A percentile compares a stretch with the other conserved stretches of the same genome.
Evolutionary conservation across 2,888 invertebrate genomes (phyloP).

Genomic region (Branchellion lobata): DNA sequence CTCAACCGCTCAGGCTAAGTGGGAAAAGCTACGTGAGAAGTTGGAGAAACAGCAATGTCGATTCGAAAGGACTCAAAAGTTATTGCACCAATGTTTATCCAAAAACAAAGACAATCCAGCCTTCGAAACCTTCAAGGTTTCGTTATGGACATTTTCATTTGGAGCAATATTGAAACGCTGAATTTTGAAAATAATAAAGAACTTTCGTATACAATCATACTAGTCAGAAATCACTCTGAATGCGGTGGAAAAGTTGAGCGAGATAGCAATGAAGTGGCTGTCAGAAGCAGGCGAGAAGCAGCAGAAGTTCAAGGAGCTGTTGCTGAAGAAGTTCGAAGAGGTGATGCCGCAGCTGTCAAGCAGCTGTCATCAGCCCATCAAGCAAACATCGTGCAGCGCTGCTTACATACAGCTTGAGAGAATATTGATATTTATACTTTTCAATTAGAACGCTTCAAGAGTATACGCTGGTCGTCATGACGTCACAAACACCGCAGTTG

Average conservation of each 20-base stretch:
- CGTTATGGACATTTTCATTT: no score
- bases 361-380: not conserved
- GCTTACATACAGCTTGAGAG: no score
- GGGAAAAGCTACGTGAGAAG: not conserved
- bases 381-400: not conserved
- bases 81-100: not conserved
- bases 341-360: not conserved
- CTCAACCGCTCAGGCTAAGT: not conserved
- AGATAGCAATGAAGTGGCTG: not conserved
- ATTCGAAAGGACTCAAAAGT: not conserved
- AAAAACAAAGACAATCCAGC: not conserved
- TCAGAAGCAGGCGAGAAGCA: not conserved
- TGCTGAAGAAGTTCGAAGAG: not conserved
- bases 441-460: no score
- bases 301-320: not conserved
- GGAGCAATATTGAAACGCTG: no score
- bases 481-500: not conserved
- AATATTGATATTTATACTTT: no score
- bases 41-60: not conserved
- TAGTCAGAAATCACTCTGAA: not conserved
- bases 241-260: constrained; percentile 1
- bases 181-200: no score
- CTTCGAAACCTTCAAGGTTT: not conserved
- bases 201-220: no score
- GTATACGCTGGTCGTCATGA: not conserved